These are phyloP conservation scores for Pocillopora damicornis DNA, from an alignment of 64 coral and sea anemone species.

Conservation along the genomic window DNA sequence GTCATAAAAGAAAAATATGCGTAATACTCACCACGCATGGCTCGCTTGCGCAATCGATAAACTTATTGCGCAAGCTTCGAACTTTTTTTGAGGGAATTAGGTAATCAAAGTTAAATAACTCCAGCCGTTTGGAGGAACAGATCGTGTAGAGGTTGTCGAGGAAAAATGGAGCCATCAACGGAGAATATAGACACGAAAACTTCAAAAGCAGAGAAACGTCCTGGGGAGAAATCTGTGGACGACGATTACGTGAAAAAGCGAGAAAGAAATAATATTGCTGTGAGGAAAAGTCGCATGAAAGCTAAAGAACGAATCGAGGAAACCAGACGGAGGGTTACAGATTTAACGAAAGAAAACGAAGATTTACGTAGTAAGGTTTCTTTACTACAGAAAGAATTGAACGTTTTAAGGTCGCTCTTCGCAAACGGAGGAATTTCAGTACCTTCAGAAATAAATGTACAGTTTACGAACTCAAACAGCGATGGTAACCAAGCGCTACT, in stretches of 20 bases:
- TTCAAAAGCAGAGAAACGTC: constrained; percentile 1
- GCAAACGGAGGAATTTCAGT: constrained; percentile 80
- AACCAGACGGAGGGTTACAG: constrained; percentile 68
- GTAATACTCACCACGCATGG: neutral
- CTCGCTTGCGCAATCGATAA: constrained; percentile 11
- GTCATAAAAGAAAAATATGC: neutral
- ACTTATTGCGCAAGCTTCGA: constrained; percentile 38
- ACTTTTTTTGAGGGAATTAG: constrained; percentile 23
- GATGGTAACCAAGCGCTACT: constrained; percentile 32
- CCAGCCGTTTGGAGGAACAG: neutral
- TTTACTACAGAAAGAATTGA: constrained; percentile 94
- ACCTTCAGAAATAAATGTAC: constrained; percentile 76
- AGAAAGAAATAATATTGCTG: constrained; percentile 93
- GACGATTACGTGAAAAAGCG: constrained; percentile 87
- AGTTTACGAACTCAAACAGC: constrained; percentile 64
- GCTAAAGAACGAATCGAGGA: constrained; percentile 96
- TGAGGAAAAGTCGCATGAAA: constrained; percentile 94
- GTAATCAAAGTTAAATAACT: neutral
- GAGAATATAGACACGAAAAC: constrained; percentile 14
- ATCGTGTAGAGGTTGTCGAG: neutral
- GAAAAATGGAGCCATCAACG: constrained; percentile 16
- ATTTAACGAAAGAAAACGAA: constrained; percentile 88
- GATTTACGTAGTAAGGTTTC: constrained; percentile 90
- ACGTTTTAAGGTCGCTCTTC: constrained; percentile 92
- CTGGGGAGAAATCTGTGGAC: neutral